Base-by-base conservation (phyloP, 2,888 invertebrate genomes). In the Sisyra terminalis region DNA sequence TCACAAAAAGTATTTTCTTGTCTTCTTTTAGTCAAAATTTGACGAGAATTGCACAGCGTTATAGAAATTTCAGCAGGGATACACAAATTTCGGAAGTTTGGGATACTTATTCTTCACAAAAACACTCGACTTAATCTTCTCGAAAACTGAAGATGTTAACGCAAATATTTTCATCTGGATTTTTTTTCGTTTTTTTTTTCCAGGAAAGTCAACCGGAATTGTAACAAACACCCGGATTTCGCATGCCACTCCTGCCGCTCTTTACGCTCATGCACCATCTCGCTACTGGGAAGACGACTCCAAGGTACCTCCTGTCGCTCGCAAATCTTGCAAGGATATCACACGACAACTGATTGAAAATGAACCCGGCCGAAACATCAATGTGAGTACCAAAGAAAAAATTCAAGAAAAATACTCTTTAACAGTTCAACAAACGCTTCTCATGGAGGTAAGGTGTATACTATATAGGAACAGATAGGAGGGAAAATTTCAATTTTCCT, bases 211-310 rank as follows among this genome's bases (percentile, higher is more conserved):
- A 10, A 82, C 78, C n/a, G 86, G 84, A 0, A 74, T 86, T 34
- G 83, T 85, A 24, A 86, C 86, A 3, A 84, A 81, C 46, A 79
- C 83, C 1, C 65, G 84, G 36, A 73, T 85, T 50, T 84, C 84
- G 1, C 84, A 84, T 55, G 84, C 83, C 1, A 82, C 83, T 0
- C 83, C 84, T 0, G 81, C 83, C 0, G 83, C 82, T 0, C 61
- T 81, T 30, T 84, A 80, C 55, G 80, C 82, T 1, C 82, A 83
- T 53, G 72, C 79, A 2, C 75, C 81, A 6, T 76, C 78, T 13
- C 65, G 84, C 37, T 79, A 81, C 57, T 84, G 83, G 83, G 83
- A 83, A 55, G 81, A 82, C 50, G 81, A 82, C 55, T 76, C 77
- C 46, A 74, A 82, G 54, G 78, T 83, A 2, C 81, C 83, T 1